Evolutionary conservation across 2,888 invertebrate species (phyloP).

Genomic region (Megastigmus dorsalis): DNA sequence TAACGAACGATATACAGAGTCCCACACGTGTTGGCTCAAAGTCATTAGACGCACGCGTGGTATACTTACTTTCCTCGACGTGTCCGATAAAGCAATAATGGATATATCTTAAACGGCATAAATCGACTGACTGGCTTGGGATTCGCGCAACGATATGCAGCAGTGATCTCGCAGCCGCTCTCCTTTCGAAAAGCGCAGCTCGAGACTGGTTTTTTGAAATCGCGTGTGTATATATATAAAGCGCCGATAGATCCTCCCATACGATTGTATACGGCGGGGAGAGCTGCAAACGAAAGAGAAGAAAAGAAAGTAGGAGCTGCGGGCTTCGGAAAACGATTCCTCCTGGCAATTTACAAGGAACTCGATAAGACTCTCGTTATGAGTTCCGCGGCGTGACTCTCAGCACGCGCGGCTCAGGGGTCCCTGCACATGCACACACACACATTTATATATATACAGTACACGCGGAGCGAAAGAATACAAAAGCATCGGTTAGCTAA

Average conservation of each 20-base stretch:
- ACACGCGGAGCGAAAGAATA: neutral
- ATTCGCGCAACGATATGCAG: conserved; percentile 36
- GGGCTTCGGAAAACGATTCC: conserved; percentile 32
- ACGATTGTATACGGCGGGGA: neutral
- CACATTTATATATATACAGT: neutral
- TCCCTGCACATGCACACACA: neutral
- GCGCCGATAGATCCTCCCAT: conserved; percentile 24
- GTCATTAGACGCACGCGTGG: conserved; percentile 20
- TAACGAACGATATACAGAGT: conserved; percentile 22
- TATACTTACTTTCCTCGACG: neutral
- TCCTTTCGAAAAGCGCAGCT: neutral
- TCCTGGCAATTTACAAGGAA: conserved; percentile 33
- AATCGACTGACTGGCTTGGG: conserved; percentile 45
- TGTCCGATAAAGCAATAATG: conserved; percentile 49
- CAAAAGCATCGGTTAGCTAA: neutral
- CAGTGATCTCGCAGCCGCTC: neutral
- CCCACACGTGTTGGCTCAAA: neutral
- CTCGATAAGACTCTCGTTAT: conserved; percentile 46
- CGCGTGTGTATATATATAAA: neutral
- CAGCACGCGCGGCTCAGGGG: neutral
- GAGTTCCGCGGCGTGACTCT: conserved; percentile 39
- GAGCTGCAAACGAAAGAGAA: neutral
- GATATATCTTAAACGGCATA: conserved; percentile 49
- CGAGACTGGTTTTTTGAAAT: conserved; percentile 10
- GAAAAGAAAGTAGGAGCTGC: neutral